Base-by-base conservation (phyloP, 2,888 invertebrate species). In the Rhamnusium bicolor region DNA sequence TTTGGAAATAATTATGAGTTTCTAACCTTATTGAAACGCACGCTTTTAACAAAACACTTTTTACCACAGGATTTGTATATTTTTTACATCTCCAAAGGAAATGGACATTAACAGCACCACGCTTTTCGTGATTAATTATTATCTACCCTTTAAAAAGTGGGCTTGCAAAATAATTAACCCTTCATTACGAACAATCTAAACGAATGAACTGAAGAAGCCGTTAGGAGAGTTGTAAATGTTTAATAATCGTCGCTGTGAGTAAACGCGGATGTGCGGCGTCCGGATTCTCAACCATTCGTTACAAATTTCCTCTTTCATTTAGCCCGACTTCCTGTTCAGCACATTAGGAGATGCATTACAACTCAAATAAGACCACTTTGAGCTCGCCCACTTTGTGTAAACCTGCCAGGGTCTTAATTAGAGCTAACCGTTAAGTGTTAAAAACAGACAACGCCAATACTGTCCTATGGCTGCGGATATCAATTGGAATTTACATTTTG, bases 251-350 rank as follows among this genome's bases (percentile, higher is more conserved):
- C 75, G 66, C 60, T 71, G 51, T 53, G 60, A 69, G 60, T 51
- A 66, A 73, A 63, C 51, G 60, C 70, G 75, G 73, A 75, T 71
- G 71, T 75, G 63, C 67, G 67, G 73, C 71, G 70, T 73, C 73
- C 71, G 75, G 75, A 73, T 71, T 73, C 71, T 70, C 75, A 75
- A 68, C 68, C 70, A 71, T 73, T 73, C 75, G 73, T 75, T 73
- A 75, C 75, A 68, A 73, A 73, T 75, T 73, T 75, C 73, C 75
- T 73, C 73, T 75, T 65, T 66, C 67, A 65, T 72, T 75, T 75
- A 66, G 49, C 53, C 32, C 54, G 62, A 62, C 70, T 75, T 75
- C 75, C 75, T 71, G 74, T 67, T 67, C 56, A 58, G 53, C 53
- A 53, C 53, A 32, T 65, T 51, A 40, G 65, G 65, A 51, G 65